These are phyloP conservation scores for Cygnus buccinator DNA, from an alignment of 2,113 vertebrate genomes.

Conservation along the genomic window DNA sequence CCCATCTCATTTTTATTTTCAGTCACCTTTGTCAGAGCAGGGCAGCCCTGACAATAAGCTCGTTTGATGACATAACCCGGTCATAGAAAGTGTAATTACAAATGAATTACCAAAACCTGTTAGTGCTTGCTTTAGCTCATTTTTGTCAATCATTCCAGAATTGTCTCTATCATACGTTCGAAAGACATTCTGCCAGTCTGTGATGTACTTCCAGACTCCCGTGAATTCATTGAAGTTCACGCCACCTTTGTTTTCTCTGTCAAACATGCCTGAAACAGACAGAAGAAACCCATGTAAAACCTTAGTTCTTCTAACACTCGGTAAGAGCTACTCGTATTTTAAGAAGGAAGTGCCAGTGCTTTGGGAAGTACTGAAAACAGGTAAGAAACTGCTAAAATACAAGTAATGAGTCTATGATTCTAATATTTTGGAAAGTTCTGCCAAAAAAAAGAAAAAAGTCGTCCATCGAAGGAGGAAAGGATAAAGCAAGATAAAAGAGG, in stretches of 20 bases:
- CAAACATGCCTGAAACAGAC: constrained; percentile 91
- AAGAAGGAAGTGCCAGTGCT: background rate
- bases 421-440: background rate
- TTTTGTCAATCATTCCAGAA: constrained; percentile 97
- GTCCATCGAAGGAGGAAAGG: background rate
- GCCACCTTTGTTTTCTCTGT: constrained; percentile 95
- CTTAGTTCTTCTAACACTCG: background rate
- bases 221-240: constrained; percentile 98
- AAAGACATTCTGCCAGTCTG: constrained; percentile 99
- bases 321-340: background rate
- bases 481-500: background rate
- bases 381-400: background rate
- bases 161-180: constrained; percentile 96
- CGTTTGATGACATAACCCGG: background rate
- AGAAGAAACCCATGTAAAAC: background rate
- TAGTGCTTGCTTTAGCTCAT: constrained; percentile 95
- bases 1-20: background rate
- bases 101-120: constrained; percentile 94
- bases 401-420: background rate
- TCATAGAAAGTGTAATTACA: constrained; percentile 44
- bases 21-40: background rate
- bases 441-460: background rate
- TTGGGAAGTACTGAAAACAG: background rate
- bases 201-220: constrained; percentile 98
- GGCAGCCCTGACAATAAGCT: background rate